A percentile compares a stretch with the other conserved stretches of the same genome.
Evolutionary conservation across 2,888 invertebrate species (phyloP).

Genomic region (Diogma glabrata): DNA sequence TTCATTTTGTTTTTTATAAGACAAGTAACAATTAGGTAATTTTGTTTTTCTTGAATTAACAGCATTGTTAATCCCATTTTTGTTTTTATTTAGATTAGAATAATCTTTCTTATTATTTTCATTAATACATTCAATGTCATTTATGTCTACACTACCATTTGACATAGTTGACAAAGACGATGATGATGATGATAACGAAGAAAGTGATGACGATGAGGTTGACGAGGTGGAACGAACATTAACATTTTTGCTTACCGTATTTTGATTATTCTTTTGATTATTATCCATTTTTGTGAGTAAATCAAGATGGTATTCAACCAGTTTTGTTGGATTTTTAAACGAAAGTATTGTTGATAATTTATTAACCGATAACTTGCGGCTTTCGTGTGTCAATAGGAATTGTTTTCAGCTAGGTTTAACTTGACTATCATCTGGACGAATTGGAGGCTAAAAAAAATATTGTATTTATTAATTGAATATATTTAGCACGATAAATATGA

Average conservation of each 20-base stretch:
- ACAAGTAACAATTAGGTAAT: background rate
- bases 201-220: conserved; percentile 20
- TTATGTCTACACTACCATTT: conserved; percentile 4
- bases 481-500: too few relatives aligned
- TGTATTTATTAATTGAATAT: too few relatives aligned
- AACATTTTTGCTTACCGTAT: conserved; percentile 1
- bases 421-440: conserved; percentile 36
- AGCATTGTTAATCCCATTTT: background rate
- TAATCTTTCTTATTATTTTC: conserved; percentile 1
- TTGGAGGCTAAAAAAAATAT: conserved; percentile 32
- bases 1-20: background rate
- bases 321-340: conserved; percentile 2
- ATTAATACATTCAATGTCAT: conserved; percentile 8
- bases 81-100: conserved; percentile 2
- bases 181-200: conserved; percentile 22
- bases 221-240: conserved; percentile 15
- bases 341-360: conserved; percentile 1
- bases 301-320: conserved; percentile 8
- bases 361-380: background rate
- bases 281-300: conserved; percentile 8
- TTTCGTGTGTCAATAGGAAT: background rate
- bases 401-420: conserved; percentile 37
- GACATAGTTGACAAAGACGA: conserved; percentile 4
- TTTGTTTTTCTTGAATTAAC: background rate
- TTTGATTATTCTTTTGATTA: conserved; percentile 1